Evolutionary conservation across 2,888 invertebrate genomes (phyloP).

Genomic region (Tortricodes alternella): DNA sequence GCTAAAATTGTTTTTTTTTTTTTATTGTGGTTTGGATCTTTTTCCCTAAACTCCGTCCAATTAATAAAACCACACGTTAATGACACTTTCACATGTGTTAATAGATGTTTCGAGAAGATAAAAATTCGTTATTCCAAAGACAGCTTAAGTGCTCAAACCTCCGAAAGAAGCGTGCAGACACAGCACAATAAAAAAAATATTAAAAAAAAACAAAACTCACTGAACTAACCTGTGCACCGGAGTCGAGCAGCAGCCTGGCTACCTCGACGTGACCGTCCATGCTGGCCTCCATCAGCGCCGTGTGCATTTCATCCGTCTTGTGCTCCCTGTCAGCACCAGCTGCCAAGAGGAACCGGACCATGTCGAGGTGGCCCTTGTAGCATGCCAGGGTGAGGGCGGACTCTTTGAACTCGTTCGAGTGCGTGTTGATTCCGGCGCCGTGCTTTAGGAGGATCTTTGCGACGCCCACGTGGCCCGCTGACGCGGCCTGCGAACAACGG

Average conservation of each 20-base stretch:
- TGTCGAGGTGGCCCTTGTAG: slow-evolving; percentile 96
- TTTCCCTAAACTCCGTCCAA: too few species aligned
- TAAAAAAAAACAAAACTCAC: slow-evolving; percentile 4
- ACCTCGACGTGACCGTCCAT: slow-evolving; percentile 99
- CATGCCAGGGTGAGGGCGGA: slow-evolving; percentile 97
- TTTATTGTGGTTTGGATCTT: too few species aligned
- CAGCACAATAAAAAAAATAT: neutral
- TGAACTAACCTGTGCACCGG: slow-evolving; percentile 92
- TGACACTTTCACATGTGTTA: too few species aligned
- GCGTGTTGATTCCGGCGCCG: slow-evolving; percentile 99
- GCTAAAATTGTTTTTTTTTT: too few species aligned
- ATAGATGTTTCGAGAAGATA: too few species aligned
- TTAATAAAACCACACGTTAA: too few species aligned
- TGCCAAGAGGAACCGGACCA: slow-evolving; percentile 97
- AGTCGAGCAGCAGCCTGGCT: slow-evolving; percentile 95
- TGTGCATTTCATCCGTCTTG: slow-evolving; percentile 99
- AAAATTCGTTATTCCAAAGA: too few species aligned
- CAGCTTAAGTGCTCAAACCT: neutral
- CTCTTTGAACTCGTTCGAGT: slow-evolving; percentile 99
- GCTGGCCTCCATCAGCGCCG: slow-evolving; percentile 99
- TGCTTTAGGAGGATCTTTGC: slow-evolving; percentile 95
- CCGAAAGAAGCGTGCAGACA: neutral
- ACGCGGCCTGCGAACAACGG: slow-evolving; percentile 86
- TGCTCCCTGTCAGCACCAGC: slow-evolving; percentile 99
- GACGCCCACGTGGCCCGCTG: slow-evolving; percentile 96